A percentile compares a stretch with the other conserved stretches of the same genome.
Conservation (phyloP, 2,113 vertebrate genomes). For the Syngnathus floridae region DNA sequence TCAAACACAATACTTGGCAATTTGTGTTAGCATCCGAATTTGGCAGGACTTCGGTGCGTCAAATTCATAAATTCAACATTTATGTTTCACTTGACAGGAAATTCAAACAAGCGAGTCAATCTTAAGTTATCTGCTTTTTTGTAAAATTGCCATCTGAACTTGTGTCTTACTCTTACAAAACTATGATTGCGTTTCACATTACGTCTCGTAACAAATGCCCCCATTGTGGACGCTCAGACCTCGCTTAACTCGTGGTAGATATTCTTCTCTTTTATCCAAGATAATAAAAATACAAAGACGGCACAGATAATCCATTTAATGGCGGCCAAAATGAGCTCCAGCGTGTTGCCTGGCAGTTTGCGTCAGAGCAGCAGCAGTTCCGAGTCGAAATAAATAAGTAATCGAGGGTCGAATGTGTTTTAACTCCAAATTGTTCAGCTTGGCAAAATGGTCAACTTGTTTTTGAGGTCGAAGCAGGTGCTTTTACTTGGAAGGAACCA, state of each 20-base stretch:
- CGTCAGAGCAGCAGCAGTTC: not conserved
- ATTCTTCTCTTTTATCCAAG: not conserved
- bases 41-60: too few relatives aligned
- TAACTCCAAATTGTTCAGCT: not conserved
- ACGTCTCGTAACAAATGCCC: too few relatives aligned
- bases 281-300: not conserved
- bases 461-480: not conserved
- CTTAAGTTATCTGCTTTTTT: too few relatives aligned
- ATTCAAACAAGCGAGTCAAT: too few relatives aligned
- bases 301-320: not conserved
- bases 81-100: not conserved
- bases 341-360: not conserved
- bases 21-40: too few relatives aligned
- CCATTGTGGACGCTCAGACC: not conserved
- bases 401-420: not conserved
- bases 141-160: too few relatives aligned
- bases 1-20: too few relatives aligned
- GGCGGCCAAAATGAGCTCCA: not conserved
- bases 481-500: not conserved
- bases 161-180: too few relatives aligned
- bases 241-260: not conserved
- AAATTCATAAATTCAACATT: too few relatives aligned
- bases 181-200: too few relatives aligned
- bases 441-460: not conserved
- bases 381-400: not conserved